Percentiles rank a stretch among this genome's conserved stretches.
These are phyloP conservation scores for Hofmannophila pseudospretella DNA, from an alignment of 2,888 invertebrate species.

Conservation along the genomic window DNA sequence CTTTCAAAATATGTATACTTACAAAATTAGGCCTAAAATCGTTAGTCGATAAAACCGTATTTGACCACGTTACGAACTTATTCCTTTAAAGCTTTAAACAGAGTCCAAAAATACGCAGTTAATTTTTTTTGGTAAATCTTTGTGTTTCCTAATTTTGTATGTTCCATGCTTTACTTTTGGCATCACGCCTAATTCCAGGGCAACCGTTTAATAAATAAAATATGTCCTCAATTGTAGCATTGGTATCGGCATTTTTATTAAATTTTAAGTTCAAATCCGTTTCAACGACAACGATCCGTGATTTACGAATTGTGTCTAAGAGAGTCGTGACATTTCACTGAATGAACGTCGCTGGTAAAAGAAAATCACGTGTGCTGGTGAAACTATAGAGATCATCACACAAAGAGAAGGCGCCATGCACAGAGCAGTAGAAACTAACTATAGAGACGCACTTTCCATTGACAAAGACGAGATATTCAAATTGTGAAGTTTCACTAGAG, in stretches of 20 bases:
- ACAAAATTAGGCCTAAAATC: too few species aligned
- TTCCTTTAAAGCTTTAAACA: too few species aligned
- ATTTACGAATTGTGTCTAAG: slow-evolving; percentile 11
- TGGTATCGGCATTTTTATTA: slow-evolving; percentile 6
- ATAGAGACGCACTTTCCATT: slow-evolving; percentile 48
- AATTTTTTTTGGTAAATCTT: too few species aligned
- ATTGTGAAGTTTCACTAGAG: slow-evolving; percentile 37
- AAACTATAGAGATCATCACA: slow-evolving; percentile 58
- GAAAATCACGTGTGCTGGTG: slow-evolving; percentile 37
- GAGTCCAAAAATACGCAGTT: too few species aligned
- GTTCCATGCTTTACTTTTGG: background rate
- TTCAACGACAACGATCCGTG: slow-evolving; percentile 11
- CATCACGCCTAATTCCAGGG: background rate
- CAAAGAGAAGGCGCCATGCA: slow-evolving; percentile 50
- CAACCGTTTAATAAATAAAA: slow-evolving; percentile 1
- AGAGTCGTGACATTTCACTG: slow-evolving; percentile 28
- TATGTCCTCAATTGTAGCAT: slow-evolving; percentile 7
- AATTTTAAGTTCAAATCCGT: slow-evolving; percentile 2
- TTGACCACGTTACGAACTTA: too few species aligned
- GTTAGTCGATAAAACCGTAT: too few species aligned
- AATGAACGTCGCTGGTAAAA: slow-evolving; percentile 20
- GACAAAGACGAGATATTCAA: slow-evolving; percentile 46
- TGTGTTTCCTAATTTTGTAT: too few species aligned
- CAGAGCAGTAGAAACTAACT: slow-evolving; percentile 40
- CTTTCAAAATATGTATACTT: too few species aligned